Evolutionary conservation across 2,113 vertebrate genomes (phyloP).

Genomic region (Mastomys coucha): DNA sequence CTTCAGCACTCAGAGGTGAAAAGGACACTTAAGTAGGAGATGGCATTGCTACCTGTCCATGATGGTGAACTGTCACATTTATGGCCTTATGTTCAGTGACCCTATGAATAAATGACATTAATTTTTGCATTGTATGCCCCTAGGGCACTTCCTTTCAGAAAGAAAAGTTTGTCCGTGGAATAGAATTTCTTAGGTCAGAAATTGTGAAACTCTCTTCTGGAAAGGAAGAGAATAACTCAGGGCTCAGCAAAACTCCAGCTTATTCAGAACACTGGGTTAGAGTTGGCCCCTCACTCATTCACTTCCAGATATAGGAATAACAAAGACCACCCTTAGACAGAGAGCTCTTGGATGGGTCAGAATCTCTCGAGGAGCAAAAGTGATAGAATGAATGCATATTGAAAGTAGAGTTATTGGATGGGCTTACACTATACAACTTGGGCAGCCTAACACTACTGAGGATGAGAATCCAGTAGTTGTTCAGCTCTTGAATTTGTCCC

Average conservation of each 20-base stretch:
- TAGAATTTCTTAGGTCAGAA: slow-evolving; percentile 68
- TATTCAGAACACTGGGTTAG: background rate
- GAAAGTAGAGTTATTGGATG: background rate
- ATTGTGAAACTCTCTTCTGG: slow-evolving; percentile 63
- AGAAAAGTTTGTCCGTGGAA: slow-evolving; percentile 78
- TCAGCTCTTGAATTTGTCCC: background rate
- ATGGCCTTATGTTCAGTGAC: slow-evolving; percentile 66
- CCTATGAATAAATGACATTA: slow-evolving; percentile 50
- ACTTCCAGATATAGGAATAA: background rate
- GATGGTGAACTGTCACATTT: slow-evolving; percentile 67
- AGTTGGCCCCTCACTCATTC: background rate
- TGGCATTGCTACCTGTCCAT: background rate
- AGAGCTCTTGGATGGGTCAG: background rate
- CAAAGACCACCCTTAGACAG: background rate
- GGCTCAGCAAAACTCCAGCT: background rate
- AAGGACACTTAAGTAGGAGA: slow-evolving; percentile 39
- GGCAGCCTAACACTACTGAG: background rate
- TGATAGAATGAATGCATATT: too few relatives aligned
- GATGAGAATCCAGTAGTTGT: background rate
- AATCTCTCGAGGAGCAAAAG: background rate
- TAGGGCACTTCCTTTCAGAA: slow-evolving; percentile 70
- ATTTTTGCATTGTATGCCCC: slow-evolving; percentile 65
- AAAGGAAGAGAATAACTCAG: slow-evolving; percentile 53
- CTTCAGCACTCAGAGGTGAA: background rate
- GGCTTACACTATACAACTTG: too few relatives aligned